phyloP scores from a whole-genome alignment of 2,888 invertebrate species.

The Bimastos eiseni region DNA sequence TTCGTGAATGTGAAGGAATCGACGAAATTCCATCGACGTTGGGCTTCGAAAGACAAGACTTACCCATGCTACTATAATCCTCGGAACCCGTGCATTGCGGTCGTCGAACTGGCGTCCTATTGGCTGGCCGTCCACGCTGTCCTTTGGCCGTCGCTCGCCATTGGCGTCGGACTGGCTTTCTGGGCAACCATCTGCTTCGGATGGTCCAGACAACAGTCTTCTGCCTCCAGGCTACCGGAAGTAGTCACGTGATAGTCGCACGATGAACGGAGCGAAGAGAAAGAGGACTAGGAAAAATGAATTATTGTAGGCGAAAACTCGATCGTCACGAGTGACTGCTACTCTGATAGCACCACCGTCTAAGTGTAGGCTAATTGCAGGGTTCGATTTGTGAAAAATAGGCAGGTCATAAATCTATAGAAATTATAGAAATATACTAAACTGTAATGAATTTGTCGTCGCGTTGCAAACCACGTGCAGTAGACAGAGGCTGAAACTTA shows the following conservation, averaged over 20 bases:
- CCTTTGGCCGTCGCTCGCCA: conserved; percentile 9
- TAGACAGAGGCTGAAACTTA: no score
- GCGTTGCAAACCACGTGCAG: no score
- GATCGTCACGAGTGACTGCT: no score
- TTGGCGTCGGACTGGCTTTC: background rate
- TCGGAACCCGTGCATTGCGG: background rate
- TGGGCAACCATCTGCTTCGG: background rate
- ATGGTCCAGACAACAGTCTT: background rate
- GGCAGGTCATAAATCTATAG: no score
- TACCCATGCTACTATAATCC: background rate
- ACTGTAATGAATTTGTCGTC: no score
- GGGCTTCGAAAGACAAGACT: background rate
- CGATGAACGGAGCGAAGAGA: background rate
- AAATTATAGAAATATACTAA: no score
- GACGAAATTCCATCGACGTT: background rate
- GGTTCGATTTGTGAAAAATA: no score
- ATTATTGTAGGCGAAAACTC: no score
- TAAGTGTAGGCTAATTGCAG: no score
- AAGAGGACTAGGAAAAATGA: no score
- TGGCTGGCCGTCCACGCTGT: conserved; percentile 9
- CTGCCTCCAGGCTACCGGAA: background rate
- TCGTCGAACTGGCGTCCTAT: background rate
- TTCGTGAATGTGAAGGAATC: background rate
- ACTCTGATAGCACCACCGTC: no score
- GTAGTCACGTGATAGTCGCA: background rate